Evolutionary conservation across 2,888 invertebrate genomes (phyloP).

Genomic region (Escarpia spicata): DNA sequence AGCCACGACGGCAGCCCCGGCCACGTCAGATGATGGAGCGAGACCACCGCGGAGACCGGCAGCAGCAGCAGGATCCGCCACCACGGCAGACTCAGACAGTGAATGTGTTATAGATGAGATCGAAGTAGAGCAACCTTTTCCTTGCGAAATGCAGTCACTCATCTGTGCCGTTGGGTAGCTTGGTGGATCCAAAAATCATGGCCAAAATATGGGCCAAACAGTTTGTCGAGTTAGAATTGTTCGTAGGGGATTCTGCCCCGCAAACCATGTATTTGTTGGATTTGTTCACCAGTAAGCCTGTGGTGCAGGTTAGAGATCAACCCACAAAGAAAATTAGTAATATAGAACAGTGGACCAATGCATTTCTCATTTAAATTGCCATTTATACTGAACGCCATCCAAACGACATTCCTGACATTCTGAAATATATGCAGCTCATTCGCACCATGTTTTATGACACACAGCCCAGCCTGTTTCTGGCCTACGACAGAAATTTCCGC

Average conservation of each 20-base stretch:
- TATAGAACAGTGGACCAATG: constrained; percentile 18
- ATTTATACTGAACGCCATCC: neutral
- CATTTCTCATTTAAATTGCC: neutral
- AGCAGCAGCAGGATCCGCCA: too few relatives aligned
- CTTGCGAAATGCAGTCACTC: neutral
- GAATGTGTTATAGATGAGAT: too few relatives aligned
- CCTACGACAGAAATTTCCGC: too few relatives aligned
- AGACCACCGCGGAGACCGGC: too few relatives aligned
- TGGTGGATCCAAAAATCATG: neutral
- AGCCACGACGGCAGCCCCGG: too few relatives aligned
- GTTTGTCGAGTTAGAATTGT: neutral
- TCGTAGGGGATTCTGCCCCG: neutral
- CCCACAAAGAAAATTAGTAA: neutral
- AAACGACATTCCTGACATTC: neutral
- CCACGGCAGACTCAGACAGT: too few relatives aligned
- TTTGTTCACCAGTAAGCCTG: neutral
- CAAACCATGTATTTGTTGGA: neutral
- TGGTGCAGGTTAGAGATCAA: neutral
- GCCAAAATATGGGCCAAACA: neutral
- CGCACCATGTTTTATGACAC: neutral
- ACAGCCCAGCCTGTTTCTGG: neutral
- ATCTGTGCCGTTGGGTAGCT: neutral
- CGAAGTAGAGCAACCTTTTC: neutral
- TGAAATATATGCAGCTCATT: neutral
- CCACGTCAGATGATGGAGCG: too few relatives aligned